Evolutionary conservation across 2,888 invertebrate species (phyloP).

Genomic region (Dolomedes plantarius): DNA sequence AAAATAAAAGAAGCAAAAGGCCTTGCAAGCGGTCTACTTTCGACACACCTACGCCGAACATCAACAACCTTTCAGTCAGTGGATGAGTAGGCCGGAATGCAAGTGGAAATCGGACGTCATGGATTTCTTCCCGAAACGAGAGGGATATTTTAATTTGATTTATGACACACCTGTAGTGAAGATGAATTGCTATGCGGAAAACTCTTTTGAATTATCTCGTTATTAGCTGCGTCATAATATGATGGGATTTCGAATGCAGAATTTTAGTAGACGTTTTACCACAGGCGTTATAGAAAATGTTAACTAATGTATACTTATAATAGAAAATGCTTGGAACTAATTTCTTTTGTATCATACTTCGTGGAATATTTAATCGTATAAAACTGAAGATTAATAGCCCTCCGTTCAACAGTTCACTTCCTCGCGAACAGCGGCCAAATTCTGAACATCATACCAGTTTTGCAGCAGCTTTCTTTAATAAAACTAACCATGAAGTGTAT

Average conservation of each 20-base stretch:
- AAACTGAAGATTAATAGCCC: no score
- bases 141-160: neutral
- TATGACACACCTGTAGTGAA: neutral
- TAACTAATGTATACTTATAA: no score
- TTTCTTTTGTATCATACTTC: no score
- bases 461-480: no score
- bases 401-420: no score
- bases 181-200: neutral
- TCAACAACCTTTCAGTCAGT: neutral
- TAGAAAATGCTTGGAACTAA: no score
- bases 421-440: no score
- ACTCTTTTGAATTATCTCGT: neutral
- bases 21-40: slow-evolving; percentile 12
- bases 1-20: neutral
- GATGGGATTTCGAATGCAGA: neutral
- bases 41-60: neutral
- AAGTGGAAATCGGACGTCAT: neutral
- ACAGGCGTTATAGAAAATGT: no score
- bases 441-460: no score
- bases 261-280: neutral
- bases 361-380: no score
- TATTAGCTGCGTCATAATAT: neutral
- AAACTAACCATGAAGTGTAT: no score
- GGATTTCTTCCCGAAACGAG: neutral
- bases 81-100: slow-evolving; percentile 3